Conservation (phyloP, 2,888 invertebrate genomes). For the Pherbina coryleti region DNA sequence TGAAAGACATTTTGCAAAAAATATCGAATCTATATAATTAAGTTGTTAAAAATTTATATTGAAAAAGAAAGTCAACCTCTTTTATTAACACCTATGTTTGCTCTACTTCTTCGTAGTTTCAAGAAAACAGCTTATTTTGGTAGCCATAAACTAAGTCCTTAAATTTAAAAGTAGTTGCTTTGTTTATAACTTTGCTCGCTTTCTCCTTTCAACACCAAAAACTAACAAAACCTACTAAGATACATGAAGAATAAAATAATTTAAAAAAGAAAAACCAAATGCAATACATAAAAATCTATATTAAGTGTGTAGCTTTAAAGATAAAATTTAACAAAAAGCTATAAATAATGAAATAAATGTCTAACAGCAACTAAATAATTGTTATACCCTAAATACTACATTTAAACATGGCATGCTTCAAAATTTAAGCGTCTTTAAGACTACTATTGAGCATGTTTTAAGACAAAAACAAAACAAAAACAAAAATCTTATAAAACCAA, state of each 20-base stretch:
- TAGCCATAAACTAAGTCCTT: background rate
- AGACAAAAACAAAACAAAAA: slow-evolving; percentile 6
- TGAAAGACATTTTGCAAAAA: background rate
- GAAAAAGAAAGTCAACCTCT: background rate
- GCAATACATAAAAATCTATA: slow-evolving; percentile 36
- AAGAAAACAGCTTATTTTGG: slow-evolving; percentile 13
- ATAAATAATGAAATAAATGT: slow-evolving; percentile 21
- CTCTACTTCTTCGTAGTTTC: slow-evolving; percentile 31
- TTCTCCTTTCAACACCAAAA: slow-evolving; percentile 25
- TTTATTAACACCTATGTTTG: background rate
- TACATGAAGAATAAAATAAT: background rate
- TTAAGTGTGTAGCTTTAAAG: slow-evolving; percentile 43
- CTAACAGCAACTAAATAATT: slow-evolving; percentile 13
- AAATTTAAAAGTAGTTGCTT: slow-evolving; percentile 10
- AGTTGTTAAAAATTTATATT: slow-evolving; percentile 1
- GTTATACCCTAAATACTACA: slow-evolving; percentile 21
- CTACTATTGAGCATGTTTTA: background rate
- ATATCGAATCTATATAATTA: background rate
- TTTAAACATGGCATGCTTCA: background rate
- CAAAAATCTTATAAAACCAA: slow-evolving; percentile 40
- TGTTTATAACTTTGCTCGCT: background rate
- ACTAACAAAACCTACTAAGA: slow-evolving; percentile 24
- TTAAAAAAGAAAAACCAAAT: background rate
- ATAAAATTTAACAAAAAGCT: slow-evolving; percentile 30
- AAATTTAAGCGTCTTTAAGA: background rate